Conservation (phyloP, 2,113 vertebrate species). For the Oncorhynchus nerka region DNA sequence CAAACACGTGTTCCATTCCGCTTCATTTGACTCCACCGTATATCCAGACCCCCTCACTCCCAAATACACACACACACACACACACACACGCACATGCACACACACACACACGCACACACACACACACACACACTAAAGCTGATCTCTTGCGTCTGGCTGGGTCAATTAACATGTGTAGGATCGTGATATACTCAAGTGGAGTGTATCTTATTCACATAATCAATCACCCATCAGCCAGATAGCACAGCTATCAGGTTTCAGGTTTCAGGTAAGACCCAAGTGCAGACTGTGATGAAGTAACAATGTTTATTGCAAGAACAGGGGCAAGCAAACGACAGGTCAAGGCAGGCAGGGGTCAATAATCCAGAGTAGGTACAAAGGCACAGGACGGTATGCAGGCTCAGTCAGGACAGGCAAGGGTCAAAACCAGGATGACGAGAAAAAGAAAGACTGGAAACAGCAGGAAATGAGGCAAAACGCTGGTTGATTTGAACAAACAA, state of each 20-base stretch:
- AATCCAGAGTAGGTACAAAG: too few relatives aligned
- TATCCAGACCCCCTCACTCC: background rate
- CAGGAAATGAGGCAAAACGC: too few relatives aligned
- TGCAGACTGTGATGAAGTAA: too few relatives aligned
- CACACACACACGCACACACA: background rate
- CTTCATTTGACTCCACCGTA: slow-evolving; percentile 19
- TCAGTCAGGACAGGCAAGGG: too few relatives aligned
- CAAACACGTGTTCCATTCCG: slow-evolving; percentile 53
- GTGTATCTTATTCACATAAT: slow-evolving; percentile 58
- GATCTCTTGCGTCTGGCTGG: slow-evolving; percentile 38
- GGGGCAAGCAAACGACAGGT: too few relatives aligned
- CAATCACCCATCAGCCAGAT: slow-evolving; percentile 68
- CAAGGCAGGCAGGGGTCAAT: too few relatives aligned
- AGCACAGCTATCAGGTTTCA: slow-evolving; percentile 23
- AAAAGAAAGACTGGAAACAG: too few relatives aligned
- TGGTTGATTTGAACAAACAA: too few relatives aligned
- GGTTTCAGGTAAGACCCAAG: too few relatives aligned
- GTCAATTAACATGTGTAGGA: slow-evolving; percentile 59
- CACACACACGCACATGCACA: background rate
- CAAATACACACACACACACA: background rate
- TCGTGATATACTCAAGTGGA: slow-evolving; percentile 45
- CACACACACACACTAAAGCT: background rate
- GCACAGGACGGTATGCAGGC: too few relatives aligned
- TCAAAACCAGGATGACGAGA: too few relatives aligned
- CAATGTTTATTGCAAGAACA: too few relatives aligned